Evolutionary conservation across 2,888 invertebrate genomes (phyloP), one percentile per base, ranked within the genome.

Genomic region (Drosophila percnosoma): DNA sequence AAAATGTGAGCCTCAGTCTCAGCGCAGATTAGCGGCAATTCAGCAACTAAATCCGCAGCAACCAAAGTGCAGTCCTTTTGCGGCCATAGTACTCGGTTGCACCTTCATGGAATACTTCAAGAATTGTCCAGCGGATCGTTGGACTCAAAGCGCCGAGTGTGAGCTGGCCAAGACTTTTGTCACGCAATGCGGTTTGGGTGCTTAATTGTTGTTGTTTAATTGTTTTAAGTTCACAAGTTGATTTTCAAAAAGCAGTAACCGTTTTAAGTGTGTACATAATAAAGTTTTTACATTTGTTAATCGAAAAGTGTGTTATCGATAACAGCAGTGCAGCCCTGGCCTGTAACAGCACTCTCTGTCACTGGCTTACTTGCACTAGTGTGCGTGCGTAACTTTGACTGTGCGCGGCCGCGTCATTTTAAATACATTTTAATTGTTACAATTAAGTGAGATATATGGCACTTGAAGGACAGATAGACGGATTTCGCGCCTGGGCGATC

Each of bases 81-180:
- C 92, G 1, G 92, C 92, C 4, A 89, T 92, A 48, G 51, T 93
- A 7, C 83, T 92, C 4, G 92, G 92, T 0, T 93, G 92, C 73
- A 89, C 92, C 0, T 92, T 92, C 48, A 93, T 92, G 90, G 92
- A 93, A 53, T 93, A 92, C 51, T 93, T 93, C 51, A 91, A 91
- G 58, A 92, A 92, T 68, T 93, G 93, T 60, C 92, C 93, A 0
- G 73, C 80, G 0, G 80, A 89, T 48, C 92, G 92, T 51, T 93
- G 92, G 92, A 92, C 86, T 0, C 77, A 84, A 0, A 92, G 73
- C 75, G 67, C 82, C 0, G 85, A 92, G 6, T 93, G 92, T 71
- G 69, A 85, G 1, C 68, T 91, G 21, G 91, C 92, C 7, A 92
- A 92, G 57, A 78, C 83, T n/a, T 93, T 87, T 83, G 87, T 93